Percentiles rank a stretch among this genome's conserved stretches.
phyloP scores from a whole-genome alignment of 1,140 invertebrate species.

The Nasonia longicornis region DNA sequence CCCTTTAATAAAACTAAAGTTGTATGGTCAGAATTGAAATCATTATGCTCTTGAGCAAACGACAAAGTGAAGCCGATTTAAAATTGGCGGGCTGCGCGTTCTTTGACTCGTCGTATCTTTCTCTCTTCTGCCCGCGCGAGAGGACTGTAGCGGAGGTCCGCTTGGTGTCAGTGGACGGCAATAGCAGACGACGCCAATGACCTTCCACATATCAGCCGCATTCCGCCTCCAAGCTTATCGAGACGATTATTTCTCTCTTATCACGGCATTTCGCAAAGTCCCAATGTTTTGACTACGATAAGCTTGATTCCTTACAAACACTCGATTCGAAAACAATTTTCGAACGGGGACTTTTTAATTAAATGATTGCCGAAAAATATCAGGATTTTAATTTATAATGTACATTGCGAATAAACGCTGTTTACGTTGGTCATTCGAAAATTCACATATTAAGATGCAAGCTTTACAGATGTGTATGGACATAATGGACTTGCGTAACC shows the following conservation, averaged over 20 bases:
- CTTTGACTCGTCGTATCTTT: background rate
- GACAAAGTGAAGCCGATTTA: background rate
- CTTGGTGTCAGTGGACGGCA: background rate
- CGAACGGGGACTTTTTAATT: too few species aligned
- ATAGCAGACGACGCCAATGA: slow-evolving; percentile 14
- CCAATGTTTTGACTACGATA: background rate
- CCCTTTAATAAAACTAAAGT: too few species aligned
- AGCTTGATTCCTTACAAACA: too few species aligned
- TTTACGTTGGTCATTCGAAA: too few species aligned
- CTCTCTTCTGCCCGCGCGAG: background rate
- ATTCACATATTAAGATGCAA: too few species aligned
- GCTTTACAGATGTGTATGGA: too few species aligned
- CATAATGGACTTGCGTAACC: background rate
- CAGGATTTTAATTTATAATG: too few species aligned
- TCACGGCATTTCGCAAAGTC: background rate
- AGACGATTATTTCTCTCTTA: background rate
- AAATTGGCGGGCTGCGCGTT: background rate
- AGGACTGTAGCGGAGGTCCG: background rate
- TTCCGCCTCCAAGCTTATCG: background rate
- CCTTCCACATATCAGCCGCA: background rate
- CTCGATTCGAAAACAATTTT: too few species aligned
- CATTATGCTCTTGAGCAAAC: too few species aligned
- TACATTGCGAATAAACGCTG: too few species aligned
- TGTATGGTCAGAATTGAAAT: too few species aligned
- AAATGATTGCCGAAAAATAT: too few species aligned